Evolutionary conservation across 92 coral and sea anemone genomes (phyloP), one percentile per base, ranked within the genome.

Genomic region (Zoanthus sociatus): DNA sequence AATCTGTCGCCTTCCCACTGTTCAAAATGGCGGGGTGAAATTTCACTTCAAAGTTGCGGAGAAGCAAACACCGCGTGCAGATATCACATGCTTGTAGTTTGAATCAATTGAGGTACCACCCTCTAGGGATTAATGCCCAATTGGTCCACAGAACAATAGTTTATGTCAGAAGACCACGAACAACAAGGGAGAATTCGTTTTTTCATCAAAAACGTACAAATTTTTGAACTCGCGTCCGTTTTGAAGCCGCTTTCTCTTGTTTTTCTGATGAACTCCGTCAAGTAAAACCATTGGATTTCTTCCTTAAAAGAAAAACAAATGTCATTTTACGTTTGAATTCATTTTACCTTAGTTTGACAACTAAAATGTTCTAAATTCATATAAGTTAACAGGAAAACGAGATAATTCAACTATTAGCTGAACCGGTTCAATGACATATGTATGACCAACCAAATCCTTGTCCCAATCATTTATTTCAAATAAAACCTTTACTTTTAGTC

Each of bases 1-100:
- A 89, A 87, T 79, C 71, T 56, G 93, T 86, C 76, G 89, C 95
- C 91, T 92, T 93, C 94, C 92, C 88, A 71, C 91, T 87, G 87
- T 88, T 83, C 95, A 94, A 94, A 87, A 94, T 94, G 98, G 98
- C 98, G 98, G 98, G 91, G 91, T 69, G 89, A 90, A 95, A 94
- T 89, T 92, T 89, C 95, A 90, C 95, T 92, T 72, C 91, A 78
- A 91, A 93, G 93, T 92, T 94, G 94, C 92, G 98, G 93, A 90
- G 44, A 90, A 94, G 93, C 93, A 68, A 91, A 78, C 74, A 87
- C 98, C 98, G 93, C 98, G 98, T 94, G 98, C 94, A 89, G 84
- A 93, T 92, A 94, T 90, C 97, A 94, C 84, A 92, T 79, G 93
- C 95, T 95, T 78, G 91, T 81, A 60, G 77, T 90, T 92, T 93